Evolutionary conservation across 2,888 invertebrate species (phyloP).

Genomic region (Cheilosia vulpina): DNA sequence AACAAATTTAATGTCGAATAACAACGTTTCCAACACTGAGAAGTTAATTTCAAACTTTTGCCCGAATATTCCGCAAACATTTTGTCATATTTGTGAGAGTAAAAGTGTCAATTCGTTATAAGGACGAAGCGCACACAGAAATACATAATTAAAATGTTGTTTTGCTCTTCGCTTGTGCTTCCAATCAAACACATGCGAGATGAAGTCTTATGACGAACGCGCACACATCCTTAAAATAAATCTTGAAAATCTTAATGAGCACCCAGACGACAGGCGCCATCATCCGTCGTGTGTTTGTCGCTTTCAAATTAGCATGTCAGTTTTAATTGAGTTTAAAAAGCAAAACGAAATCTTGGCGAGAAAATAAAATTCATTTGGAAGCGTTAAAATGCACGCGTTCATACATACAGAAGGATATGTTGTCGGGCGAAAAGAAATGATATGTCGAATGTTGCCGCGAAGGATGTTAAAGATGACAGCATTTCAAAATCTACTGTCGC

Average conservation of each 20-base stretch:
- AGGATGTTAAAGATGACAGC: too few relatives aligned
- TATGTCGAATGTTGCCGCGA: too few relatives aligned
- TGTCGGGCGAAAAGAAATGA: too few relatives aligned
- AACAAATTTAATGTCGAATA: conserved; percentile 59
- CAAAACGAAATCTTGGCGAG: conserved; percentile 32
- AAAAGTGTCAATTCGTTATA: conserved; percentile 40
- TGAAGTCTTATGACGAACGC: conserved; percentile 19
- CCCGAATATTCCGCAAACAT: neutral
- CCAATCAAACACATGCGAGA: conserved; percentile 51
- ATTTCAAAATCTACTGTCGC: too few relatives aligned
- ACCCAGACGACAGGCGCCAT: conserved; percentile 3
- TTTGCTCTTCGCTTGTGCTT: conserved; percentile 56
- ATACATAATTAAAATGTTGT: conserved; percentile 68
- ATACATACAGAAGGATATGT: too few relatives aligned
- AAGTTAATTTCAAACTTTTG: conserved; percentile 69
- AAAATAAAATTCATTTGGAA: neutral
- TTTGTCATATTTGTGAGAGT: conserved; percentile 8
- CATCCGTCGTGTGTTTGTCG: conserved; percentile 38
- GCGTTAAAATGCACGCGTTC: neutral
- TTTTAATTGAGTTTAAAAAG: conserved; percentile 69
- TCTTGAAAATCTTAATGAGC: conserved; percentile 45
- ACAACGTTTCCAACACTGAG: conserved; percentile 50
- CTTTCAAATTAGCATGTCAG: conserved; percentile 55
- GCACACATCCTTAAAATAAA: conserved; percentile 34
- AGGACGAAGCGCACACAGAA: conserved; percentile 20